Evolutionary conservation across 2,888 invertebrate genomes (phyloP).

Genomic region (Hemicrepidius hirtus): DNA sequence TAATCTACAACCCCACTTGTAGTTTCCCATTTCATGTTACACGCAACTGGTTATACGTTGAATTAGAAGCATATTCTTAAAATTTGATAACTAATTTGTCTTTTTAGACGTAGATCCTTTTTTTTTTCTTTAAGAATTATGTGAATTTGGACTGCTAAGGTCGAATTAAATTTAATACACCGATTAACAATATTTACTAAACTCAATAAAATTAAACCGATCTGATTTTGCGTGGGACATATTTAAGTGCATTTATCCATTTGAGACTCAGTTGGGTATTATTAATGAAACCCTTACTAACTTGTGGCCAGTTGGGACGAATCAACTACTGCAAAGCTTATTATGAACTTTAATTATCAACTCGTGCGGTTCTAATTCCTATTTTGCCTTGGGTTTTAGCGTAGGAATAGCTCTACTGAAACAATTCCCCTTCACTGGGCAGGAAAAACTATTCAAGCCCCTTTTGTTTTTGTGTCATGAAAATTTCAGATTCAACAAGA

Average conservation of each 20-base stretch:
- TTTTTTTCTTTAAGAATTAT: not conserved
- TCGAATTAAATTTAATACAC: too few relatives aligned
- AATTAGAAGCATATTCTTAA: not conserved
- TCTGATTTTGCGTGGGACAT: not conserved
- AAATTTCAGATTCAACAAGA: not conserved
- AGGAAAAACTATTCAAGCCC: too few relatives aligned
- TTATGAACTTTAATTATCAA: conserved; percentile 28
- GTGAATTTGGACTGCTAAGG: not conserved
- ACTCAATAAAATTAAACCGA: not conserved
- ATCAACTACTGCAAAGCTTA: conserved; percentile 28
- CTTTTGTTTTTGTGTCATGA: too few relatives aligned
- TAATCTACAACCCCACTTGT: conserved; percentile 2
- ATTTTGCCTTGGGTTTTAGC: not conserved
- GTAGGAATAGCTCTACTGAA: too few relatives aligned
- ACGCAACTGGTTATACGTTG: not conserved
- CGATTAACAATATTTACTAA: too few relatives aligned
- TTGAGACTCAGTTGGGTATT: conserved; percentile 15
- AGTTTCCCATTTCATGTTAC: conserved; percentile 20
- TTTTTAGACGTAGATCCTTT: not conserved
- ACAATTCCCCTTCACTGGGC: too few relatives aligned
- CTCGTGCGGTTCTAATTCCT: conserved; percentile 19
- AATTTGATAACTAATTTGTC: not conserved
- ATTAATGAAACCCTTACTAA: conserved; percentile 27
- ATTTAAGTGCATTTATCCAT: conserved; percentile 1
- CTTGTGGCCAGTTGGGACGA: conserved; percentile 23